These are phyloP conservation scores for Eulimnadia texana DNA, from an alignment of 1,140 invertebrate species.

Conservation along the genomic window DNA sequence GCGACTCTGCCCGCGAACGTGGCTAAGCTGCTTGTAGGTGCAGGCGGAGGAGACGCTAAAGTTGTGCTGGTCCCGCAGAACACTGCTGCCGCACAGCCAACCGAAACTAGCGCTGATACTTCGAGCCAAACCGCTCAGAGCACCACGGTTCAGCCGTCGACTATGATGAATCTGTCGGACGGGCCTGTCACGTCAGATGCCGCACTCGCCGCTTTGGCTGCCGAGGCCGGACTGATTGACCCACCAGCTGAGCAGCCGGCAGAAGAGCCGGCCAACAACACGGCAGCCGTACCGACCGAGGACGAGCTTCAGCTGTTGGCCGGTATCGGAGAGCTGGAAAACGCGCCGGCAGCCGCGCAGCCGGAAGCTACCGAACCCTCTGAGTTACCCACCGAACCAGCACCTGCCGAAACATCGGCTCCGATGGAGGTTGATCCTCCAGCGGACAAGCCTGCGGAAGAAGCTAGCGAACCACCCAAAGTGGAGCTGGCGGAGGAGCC, in stretches of 20 bases:
- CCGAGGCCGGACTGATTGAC: conserved; percentile 46
- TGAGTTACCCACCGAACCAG: neutral
- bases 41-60: conserved; percentile 13
- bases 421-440: conserved; percentile 3
- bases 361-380: neutral
- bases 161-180: conserved; percentile 26
- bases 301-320: conserved; percentile 15
- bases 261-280: conserved; percentile 18
- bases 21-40: conserved; percentile 7
- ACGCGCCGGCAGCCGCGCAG: conserved; percentile 8
- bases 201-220: conserved; percentile 44
- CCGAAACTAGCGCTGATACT: neutral
- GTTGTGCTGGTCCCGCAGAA: conserved; percentile 5
- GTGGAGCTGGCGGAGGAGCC: conserved; percentile 8
- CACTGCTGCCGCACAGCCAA: neutral
- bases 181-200: conserved; percentile 47
- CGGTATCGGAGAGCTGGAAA: conserved; percentile 7
- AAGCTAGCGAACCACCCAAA: neutral
- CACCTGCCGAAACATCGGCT: neutral
- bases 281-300: conserved; percentile 16
- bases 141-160: neutral
- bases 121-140: neutral
- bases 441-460: neutral
- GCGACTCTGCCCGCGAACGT: conserved; percentile 14
- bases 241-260: conserved; percentile 24